Conservation (phyloP, 2,888 invertebrate genomes). For the Osedax frankpressi region DNA sequence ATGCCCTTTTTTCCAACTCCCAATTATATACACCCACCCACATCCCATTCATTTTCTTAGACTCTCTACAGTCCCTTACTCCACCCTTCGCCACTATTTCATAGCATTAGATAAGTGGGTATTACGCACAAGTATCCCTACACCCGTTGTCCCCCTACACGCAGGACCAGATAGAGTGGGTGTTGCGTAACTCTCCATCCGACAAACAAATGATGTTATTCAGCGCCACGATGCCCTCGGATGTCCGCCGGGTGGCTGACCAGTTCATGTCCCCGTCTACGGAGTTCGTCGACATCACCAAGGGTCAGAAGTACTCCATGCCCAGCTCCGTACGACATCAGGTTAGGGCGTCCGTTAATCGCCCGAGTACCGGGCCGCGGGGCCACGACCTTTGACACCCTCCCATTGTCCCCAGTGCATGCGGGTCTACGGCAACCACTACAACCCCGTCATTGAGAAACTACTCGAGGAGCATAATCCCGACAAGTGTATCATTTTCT, state of each 20-base stretch:
- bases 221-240: constrained; percentile 25
- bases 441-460: constrained; percentile 14
- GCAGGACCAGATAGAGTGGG: constrained; percentile 26
- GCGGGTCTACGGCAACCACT: constrained; percentile 11
- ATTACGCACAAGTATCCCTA: too few species aligned
- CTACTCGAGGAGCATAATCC: constrained; percentile 23
- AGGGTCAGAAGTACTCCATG: constrained; percentile 23
- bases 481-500: constrained; percentile 25
- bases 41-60: too few species aligned
- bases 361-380: neutral
- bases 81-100: too few species aligned
- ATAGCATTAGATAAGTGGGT: too few species aligned
- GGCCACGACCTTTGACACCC: too few species aligned
- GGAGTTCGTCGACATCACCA: constrained; percentile 20
- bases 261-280: constrained; percentile 24
- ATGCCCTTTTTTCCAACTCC: too few species aligned
- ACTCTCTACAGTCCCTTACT: too few species aligned
- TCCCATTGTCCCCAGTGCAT: too few species aligned
- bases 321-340: constrained; percentile 23
- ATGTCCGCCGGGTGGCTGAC: constrained; percentile 20
- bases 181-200: constrained; percentile 19
- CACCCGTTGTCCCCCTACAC: too few species aligned
- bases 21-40: neutral
- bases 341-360: neutral
- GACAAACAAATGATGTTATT: constrained; percentile 26